A percentile compares a stretch with the other conserved stretches of the same genome.
phyloP scores from a whole-genome alignment of 2,113 vertebrate species.

The Dicrurus megarhynchus region DNA sequence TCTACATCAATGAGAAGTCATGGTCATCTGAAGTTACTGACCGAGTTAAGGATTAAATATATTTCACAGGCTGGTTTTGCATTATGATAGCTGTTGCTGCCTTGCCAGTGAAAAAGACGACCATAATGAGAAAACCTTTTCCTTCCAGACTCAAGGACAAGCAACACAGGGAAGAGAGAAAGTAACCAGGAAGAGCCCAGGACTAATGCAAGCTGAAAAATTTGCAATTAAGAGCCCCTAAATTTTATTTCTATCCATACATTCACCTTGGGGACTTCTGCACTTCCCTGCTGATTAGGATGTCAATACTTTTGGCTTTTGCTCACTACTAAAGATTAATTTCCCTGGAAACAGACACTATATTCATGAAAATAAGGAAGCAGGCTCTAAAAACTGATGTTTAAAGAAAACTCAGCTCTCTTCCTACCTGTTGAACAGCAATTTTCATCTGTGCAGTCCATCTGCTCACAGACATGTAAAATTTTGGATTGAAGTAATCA shows the following conservation, averaged over 20 bases:
- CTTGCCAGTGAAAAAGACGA: neutral
- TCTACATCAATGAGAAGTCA: neutral
- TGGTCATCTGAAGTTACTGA: neutral
- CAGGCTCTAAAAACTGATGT: neutral
- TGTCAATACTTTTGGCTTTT: neutral
- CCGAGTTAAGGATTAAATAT: neutral
- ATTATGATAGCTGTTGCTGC: neutral
- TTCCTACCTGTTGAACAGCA: neutral
- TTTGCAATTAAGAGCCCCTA: neutral
- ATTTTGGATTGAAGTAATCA: neutral
- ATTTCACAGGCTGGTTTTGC: neutral
- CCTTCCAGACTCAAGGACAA: neutral
- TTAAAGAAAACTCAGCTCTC: neutral
- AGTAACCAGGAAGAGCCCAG: neutral
- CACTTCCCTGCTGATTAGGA: neutral
- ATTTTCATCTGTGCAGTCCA: neutral
- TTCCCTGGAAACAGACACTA: neutral
- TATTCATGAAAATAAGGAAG: neutral
- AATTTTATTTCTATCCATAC: neutral
- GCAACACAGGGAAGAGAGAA: neutral
- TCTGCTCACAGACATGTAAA: neutral
- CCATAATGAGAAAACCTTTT: rapidly evolving
- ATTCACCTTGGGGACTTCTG: neutral
- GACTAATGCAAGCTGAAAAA: neutral
- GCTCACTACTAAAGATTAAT: neutral